Base-by-base conservation (phyloP, 2,888 invertebrate species). In the Lasius fuliginosus region DNA sequence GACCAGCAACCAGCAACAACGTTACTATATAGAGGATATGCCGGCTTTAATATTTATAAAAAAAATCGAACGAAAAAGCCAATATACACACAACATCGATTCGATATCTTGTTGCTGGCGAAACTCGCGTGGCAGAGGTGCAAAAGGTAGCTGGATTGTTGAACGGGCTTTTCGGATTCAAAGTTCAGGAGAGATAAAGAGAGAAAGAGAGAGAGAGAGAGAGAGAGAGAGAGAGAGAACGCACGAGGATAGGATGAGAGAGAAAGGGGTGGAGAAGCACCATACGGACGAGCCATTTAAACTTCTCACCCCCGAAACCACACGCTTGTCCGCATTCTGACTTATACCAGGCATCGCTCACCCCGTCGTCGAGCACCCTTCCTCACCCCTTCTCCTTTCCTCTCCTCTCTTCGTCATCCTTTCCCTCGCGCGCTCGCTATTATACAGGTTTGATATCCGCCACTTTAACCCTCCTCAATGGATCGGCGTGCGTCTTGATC, bases 211-310 rank as follows among this genome's bases (percentile, higher is more conserved):
- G 9, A 64, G 30, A 64, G 82, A 27, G 33, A 30, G 2, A 3
- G 71, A 42, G 67, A 75, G 85, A 71, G 83, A 53, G 84, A 82
- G 82, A 84, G 88, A 82, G 84, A 76, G 77, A 87, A 82, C 46
- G 65, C 6, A 49, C 18, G 18, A 49, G 53, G 75, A 56, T 82
- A 67, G 84, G 60, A 82, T 68, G 82, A 60, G 83, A 64, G 90
- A 85, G 42, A 69, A 85, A 82, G 84, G 90, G 91, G 83, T 86
- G 86, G 92, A 91, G 92, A 90, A 92, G 94, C 94, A 92, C 94
- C 95, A 95, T 95, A 94, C 95, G 94, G 95, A 92, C 94, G 93
- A 94, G 94, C 94, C 95, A 95, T 95, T 95, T 95, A 95, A 95
- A 95, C 94, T 95, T 94, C 94, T 94, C 94, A 94, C 93, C 92